Conservation (phyloP, 2,797 vertebrate species). For the Poecilia wingei region DNA sequence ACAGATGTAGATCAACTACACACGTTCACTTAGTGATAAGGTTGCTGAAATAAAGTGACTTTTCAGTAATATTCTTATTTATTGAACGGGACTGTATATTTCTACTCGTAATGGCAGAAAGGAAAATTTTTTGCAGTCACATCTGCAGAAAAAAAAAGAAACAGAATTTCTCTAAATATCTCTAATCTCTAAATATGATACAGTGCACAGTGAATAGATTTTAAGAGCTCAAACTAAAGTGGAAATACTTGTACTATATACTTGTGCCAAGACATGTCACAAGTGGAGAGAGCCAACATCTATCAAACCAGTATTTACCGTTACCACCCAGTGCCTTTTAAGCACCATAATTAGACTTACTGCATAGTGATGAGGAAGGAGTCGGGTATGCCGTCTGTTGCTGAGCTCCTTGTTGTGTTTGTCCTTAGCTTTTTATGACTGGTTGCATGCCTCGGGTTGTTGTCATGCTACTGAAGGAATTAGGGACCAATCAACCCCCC, state of each 20-base stretch:
- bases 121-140: background rate
- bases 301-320: conserved; percentile 13
- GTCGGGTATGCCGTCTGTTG: conserved; percentile 9
- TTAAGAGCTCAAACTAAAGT: conserved; percentile 2
- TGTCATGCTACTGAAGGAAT: conserved; percentile 10
- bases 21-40: too few species aligned
- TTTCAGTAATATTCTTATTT: too few species aligned
- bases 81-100: background rate
- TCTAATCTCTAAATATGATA: background rate
- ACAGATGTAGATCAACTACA: too few species aligned
- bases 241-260: background rate
- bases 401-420: conserved; percentile 8
- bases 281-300: conserved; percentile 7
- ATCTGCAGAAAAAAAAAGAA: background rate
- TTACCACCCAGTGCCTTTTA: conserved; percentile 2
- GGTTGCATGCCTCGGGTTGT: background rate
- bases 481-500: background rate
- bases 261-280: conserved; percentile 3
- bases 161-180: background rate
- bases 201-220: background rate
- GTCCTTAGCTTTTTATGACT: conserved; percentile 14
- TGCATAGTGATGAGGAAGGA: conserved; percentile 6
- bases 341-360: conserved; percentile 3
- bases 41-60: too few species aligned
- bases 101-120: background rate